Evolutionary conservation across 2,888 invertebrate genomes (phyloP), one percentile per base, ranked within the genome.

Genomic region (Coelinius sp.): DNA sequence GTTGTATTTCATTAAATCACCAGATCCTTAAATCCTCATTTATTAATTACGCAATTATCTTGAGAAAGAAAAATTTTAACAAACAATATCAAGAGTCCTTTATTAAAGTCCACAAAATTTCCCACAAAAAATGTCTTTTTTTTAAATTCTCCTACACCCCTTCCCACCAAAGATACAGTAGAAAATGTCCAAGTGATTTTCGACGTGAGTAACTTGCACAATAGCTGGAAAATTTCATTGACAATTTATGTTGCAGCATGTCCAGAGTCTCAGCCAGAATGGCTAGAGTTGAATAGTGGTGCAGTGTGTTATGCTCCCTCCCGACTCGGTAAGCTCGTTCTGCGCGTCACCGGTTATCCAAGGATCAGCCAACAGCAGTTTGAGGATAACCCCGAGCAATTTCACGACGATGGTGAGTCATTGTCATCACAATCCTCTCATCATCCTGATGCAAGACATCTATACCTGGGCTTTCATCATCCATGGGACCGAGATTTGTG

Each of bases 401-500:
- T 53, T 52, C 62, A 68, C 38, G 22, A 20, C n/a, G 68, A 74
- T 67, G 66, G 41, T 12, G 64, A 63, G 38, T 46, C 70, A 31
- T 17, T 56, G 24, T 44, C 41, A 41, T 25, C 62, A 12, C 31
- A 25, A 20, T 10, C 56, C 38, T 71, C 67, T 46, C 81, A 80
- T 78, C 84, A 84, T 74, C 80, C 80, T 12, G 87, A 87, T 63
- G 85, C 86, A 38, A 89, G 90, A 80, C 91, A 92, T 79, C 87
- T 92, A 56, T 92, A 92, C 81, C 89, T 92, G 1, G 93, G 93
- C 65, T 92, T 92, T 85, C 90, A 90, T 77, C 90, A 91, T 52
- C 88, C 91, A 75, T 92, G 92, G 92, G 92, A 92, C 82, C 89
- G 92, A 79, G 92, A 92, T 78, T 88, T 92, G 82, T 93, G 93